Base-by-base conservation (phyloP, 2,888 invertebrate species). In the Chrysotoxum bicinctum region DNA sequence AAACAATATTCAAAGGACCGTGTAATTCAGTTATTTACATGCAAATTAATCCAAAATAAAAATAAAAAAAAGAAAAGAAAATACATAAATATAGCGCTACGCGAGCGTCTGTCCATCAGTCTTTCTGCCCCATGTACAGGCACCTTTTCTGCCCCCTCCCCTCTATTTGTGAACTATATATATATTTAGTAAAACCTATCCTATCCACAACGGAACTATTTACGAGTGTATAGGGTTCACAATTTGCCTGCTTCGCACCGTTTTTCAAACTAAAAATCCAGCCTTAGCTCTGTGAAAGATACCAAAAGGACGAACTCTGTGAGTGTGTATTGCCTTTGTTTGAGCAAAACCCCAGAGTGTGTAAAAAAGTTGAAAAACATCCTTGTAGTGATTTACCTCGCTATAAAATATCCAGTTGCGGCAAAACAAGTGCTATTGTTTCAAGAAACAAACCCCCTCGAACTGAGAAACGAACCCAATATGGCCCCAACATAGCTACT, bases 1-100 rank as follows among this genome's bases (percentile, higher is more conserved):
- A 85, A 85, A 76, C 85, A 81, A 85, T 85, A 85, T 85, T 85
- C 85, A 81, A 85, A 85, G 85, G 76, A 85, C 85, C 85, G 85
- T 85, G 85, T 85, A 85, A 85, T 85, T 85, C 85, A 85, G 85
- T 85, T 85, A 85, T 85, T 85, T 85, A 85, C 76, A 85, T 85
- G 85, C 80, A 85, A 85, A 85, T 85, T 85, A 81, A 85, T 85
- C 85, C 85, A 85, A 85, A 79, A 84, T 62, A 62, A 62, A 45
- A 58, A 58, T 21, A 35, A 37, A 56, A 16, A 21, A 23, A 21
- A n/a, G 8, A 23, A 10, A 5, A 64, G 48, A 14, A 8, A 10
- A 64, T n/a, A n/a, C n/a, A n/a, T n/a, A 45, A 21, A n/a, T 10
- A 40, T n/a, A 62, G 40, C 72, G 68, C 70, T 68, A 73, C 75